These are phyloP conservation scores for Falcaria lacertinaria DNA, from an alignment of 2,888 invertebrate genomes.

Conservation along the genomic window DNA sequence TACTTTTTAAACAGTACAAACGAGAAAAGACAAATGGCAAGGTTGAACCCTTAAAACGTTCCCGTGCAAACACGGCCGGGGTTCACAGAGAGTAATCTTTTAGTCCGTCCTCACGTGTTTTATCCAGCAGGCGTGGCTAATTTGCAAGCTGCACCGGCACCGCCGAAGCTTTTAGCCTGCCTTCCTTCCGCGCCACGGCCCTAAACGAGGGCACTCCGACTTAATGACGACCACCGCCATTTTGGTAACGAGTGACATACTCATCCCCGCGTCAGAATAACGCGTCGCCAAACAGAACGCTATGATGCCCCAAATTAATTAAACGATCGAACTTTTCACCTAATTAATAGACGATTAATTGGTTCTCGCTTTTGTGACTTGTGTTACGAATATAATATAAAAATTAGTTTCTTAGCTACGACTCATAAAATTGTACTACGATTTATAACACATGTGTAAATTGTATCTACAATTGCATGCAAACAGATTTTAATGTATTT, in stretches of 20 bases:
- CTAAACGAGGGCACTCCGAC: constrained; percentile 67
- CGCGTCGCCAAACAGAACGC: constrained; percentile 8
- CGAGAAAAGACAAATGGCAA: background rate
- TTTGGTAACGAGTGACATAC: constrained; percentile 54
- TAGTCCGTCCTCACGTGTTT: constrained; percentile 57
- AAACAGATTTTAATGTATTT: too few relatives aligned
- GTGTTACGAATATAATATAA: too few relatives aligned
- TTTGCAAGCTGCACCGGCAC: constrained; percentile 58
- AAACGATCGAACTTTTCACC: background rate
- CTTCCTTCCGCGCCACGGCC: constrained; percentile 67
- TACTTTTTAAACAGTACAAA: background rate
- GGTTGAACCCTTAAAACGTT: constrained; percentile 4
- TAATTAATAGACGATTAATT: background rate
- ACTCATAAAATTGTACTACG: too few relatives aligned
- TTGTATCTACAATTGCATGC: too few relatives aligned
- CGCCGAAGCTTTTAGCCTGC: constrained; percentile 60
- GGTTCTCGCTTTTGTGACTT: background rate
- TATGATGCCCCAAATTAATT: constrained; percentile 5
- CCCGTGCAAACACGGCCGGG: constrained; percentile 40
- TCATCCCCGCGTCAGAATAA: constrained; percentile 23
- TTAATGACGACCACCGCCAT: constrained; percentile 68
- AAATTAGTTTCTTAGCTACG: too few relatives aligned
- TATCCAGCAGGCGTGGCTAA: constrained; percentile 63
- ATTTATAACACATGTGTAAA: too few relatives aligned
- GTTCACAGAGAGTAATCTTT: constrained; percentile 57